These are phyloP conservation scores for Macrobrachium rosenbergii DNA, from an alignment of 1,140 invertebrate species.

Conservation along the genomic window DNA sequence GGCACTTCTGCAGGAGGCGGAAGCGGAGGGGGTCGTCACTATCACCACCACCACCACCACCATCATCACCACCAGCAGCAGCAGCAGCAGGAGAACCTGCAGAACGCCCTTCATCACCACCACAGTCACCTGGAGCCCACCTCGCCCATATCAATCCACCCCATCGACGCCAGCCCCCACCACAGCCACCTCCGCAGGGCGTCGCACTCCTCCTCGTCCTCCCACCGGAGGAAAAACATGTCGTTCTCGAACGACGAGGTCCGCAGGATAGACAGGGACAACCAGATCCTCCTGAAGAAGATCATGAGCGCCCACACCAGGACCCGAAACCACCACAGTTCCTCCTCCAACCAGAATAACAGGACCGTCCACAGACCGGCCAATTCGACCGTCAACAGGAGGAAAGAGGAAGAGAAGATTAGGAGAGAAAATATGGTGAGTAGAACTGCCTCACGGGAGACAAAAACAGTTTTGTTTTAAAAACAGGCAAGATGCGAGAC, in stretches of 20 bases:
- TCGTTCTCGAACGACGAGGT: conserved; percentile 72
- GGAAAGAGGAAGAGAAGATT: conserved; percentile 71
- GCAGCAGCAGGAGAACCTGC: background rate
- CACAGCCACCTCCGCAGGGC: conserved; percentile 61
- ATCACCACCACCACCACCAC: conserved; percentile 46
- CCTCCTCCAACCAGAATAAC: conserved; percentile 20
- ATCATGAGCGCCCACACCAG: conserved; percentile 69
- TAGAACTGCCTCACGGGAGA: background rate
- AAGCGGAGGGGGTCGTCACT: background rate
- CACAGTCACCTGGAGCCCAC: background rate
- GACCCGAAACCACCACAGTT: conserved; percentile 40
- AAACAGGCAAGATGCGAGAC: too few relatives aligned
- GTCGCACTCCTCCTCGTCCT: too few relatives aligned
- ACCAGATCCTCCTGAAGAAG: conserved; percentile 71
- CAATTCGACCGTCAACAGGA: conserved; percentile 70
- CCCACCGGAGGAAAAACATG: conserved; percentile 70
- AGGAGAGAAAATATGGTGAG: conserved; percentile 72
- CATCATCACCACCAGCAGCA: too few relatives aligned
- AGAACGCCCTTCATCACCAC: conserved; percentile 42
- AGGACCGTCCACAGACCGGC: conserved; percentile 58
- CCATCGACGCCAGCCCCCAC: conserved; percentile 63
- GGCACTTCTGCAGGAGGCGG: too few relatives aligned
- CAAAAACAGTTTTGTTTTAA: too few relatives aligned
- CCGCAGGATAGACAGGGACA: conserved; percentile 72
- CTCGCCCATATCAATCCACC: conserved; percentile 51